Percentiles rank a stretch among this genome's conserved stretches.
Evolutionary conservation across 1,140 invertebrate genomes (phyloP).

Genomic region (Goniozus legneri): DNA sequence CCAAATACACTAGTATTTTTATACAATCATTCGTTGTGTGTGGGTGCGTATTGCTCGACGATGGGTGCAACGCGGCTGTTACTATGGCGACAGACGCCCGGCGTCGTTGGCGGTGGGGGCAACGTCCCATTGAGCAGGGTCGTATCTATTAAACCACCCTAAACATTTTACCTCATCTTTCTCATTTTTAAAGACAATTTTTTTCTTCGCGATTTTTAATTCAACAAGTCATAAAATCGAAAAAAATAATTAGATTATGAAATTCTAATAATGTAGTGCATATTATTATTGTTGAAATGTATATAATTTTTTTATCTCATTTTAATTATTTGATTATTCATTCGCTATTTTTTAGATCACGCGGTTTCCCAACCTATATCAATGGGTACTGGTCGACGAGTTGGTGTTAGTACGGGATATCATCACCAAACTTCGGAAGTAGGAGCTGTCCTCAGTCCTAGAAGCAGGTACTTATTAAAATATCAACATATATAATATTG

Average conservation of each 20-base stretch:
- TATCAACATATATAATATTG: not conserved
- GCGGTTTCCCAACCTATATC: slow-evolving; percentile 72
- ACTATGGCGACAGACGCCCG: slow-evolving; percentile 55
- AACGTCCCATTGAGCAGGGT: slow-evolving; percentile 50
- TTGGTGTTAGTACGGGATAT: slow-evolving; percentile 51
- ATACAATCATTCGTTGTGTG: slow-evolving; percentile 9
- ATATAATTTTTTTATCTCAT: too few relatives aligned
- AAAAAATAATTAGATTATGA: too few relatives aligned
- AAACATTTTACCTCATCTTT: too few relatives aligned
- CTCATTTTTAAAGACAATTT: too few relatives aligned
- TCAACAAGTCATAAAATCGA: too few relatives aligned
- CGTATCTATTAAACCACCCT: slow-evolving; percentile 43
- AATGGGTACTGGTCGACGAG: slow-evolving; percentile 64
- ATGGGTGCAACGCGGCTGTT: slow-evolving; percentile 53
- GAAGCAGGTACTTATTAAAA: slow-evolving; percentile 44
- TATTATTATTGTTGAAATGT: too few relatives aligned
- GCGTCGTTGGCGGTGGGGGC: slow-evolving; percentile 46
- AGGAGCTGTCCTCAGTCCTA: slow-evolving; percentile 49
- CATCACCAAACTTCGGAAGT: slow-evolving; percentile 53
- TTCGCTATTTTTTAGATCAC: slow-evolving; percentile 65
- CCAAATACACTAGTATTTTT: not conserved
- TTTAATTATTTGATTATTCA: too few relatives aligned
- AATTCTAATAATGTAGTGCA: too few relatives aligned
- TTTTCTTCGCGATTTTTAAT: too few relatives aligned
- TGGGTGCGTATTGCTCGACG: slow-evolving; percentile 32